Conservation (phyloP, 1,140 invertebrate genomes). For the Notospermus geniculatus region DNA sequence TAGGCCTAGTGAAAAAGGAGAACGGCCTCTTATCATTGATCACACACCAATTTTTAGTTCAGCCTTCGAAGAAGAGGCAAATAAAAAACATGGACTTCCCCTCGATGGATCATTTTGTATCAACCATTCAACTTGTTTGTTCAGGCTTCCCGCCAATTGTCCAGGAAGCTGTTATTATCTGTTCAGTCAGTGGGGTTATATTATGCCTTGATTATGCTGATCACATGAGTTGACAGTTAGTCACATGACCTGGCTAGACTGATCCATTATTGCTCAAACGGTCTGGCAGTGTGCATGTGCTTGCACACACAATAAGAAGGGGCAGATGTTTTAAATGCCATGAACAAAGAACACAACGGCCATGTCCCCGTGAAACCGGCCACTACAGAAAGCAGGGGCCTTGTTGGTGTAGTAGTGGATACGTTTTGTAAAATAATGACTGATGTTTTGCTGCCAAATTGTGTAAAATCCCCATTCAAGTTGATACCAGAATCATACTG, state of each 20-base stretch:
- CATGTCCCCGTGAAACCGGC: neutral
- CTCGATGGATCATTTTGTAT: no score
- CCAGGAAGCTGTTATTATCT: no score
- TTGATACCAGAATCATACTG: slow-evolving; percentile 3
- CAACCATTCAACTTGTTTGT: no score
- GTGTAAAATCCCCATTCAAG: slow-evolving; percentile 1
- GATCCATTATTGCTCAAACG: slow-evolving; percentile 10
- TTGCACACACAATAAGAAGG: neutral
- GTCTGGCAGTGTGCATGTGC: slow-evolving; percentile 2
- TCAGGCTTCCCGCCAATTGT: no score
- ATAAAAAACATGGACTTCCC: no score
- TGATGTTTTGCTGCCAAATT: neutral
- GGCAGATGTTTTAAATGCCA: no score
- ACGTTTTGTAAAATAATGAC: neutral
- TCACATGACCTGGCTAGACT: slow-evolving; percentile 7
- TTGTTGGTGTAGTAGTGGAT: neutral
- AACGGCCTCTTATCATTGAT: no score
- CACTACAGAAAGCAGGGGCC: no score
- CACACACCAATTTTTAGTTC: no score
- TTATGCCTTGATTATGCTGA: neutral
- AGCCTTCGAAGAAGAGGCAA: no score
- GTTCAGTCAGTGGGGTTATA: no score
- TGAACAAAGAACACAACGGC: neutral
- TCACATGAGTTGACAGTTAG: neutral
- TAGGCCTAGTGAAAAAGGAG: no score